A percentile compares a stretch with the other conserved stretches of the same genome.
These are phyloP conservation scores for Chitala chitala DNA, from an alignment of 2,113 vertebrate species.

Conservation along the genomic window DNA sequence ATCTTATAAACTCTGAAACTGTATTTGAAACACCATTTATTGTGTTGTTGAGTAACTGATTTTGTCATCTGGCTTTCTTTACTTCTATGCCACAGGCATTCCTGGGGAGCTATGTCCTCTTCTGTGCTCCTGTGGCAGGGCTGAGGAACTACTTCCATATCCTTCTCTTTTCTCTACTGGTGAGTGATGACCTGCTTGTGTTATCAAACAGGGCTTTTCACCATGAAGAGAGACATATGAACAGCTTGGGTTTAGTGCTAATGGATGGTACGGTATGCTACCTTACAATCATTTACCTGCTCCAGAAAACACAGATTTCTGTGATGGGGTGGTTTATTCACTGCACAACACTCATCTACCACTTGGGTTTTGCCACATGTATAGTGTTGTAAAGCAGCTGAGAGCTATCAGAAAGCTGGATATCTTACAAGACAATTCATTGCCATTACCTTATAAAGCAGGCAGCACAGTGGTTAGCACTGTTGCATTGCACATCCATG, in stretches of 20 bases:
- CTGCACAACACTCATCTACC: neutral
- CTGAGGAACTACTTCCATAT: slow-evolving; percentile 59
- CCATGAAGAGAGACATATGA: no score
- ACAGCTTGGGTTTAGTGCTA: neutral
- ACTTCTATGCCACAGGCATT: slow-evolving; percentile 47
- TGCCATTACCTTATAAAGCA: no score
- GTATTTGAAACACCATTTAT: neutral
- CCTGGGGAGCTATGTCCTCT: slow-evolving; percentile 64
- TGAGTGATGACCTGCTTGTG: slow-evolving; percentile 36
- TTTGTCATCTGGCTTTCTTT: neutral
- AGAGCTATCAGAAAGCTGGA: no score
- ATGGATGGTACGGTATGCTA: neutral
- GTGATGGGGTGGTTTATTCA: neutral
- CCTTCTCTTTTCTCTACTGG: slow-evolving; percentile 61
- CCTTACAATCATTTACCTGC: neutral
- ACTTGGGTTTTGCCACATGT: neutral
- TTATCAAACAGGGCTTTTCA: no score
- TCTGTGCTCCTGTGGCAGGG: slow-evolving; percentile 59
- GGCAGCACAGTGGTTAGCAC: no score
- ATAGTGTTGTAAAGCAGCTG: neutral
- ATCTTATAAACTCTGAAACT: no score
- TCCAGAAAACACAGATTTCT: slow-evolving; percentile 2
- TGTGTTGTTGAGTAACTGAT: neutral
- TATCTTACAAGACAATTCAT: no score
- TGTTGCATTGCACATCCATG: no score